A percentile compares a stretch with the other conserved stretches of the same genome.
These are phyloP conservation scores for Rhinoderma darwinii DNA, from an alignment of 2,113 vertebrate species.

Conservation along the genomic window DNA sequence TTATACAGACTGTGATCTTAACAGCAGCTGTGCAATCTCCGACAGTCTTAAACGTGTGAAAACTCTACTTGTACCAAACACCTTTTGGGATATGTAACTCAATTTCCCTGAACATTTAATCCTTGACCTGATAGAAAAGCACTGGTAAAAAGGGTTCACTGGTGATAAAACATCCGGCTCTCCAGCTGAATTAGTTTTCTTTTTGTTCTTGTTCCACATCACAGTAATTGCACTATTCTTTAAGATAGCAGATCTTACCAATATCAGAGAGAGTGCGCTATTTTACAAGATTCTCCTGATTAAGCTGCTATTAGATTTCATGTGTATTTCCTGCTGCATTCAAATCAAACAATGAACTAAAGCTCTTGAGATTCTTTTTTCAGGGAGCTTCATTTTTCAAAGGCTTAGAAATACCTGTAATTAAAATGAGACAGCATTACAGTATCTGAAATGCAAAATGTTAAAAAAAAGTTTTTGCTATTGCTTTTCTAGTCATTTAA, in stretches of 20 bases:
- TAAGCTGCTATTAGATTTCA: conserved; percentile 49
- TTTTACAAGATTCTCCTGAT: conserved; percentile 48
- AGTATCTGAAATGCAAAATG: neutral
- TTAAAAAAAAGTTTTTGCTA: conserved; percentile 34
- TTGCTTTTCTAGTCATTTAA: neutral
- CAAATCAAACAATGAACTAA: conserved; percentile 50
- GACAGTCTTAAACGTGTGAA: conserved; percentile 36
- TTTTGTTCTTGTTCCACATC: conserved; percentile 35
- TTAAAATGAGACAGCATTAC: conserved; percentile 39
- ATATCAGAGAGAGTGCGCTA: conserved; percentile 42
- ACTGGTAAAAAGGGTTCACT: conserved; percentile 18
- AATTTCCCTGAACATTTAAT: conserved; percentile 54
- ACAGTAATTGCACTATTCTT: conserved; percentile 54
- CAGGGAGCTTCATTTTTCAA: conserved; percentile 27
- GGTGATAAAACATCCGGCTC: conserved; percentile 50
- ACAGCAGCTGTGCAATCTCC: conserved; percentile 35
- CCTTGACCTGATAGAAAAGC: conserved; percentile 53
- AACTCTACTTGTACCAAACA: conserved; percentile 37
- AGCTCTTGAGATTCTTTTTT: conserved; percentile 30
- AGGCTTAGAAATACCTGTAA: conserved; percentile 42
- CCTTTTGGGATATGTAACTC: conserved; percentile 55
- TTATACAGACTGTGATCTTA: conserved; percentile 44
- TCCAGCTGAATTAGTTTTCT: conserved; percentile 51
- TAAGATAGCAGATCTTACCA: conserved; percentile 38
- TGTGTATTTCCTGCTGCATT: conserved; percentile 42